Evolutionary conservation across 2,888 invertebrate genomes (phyloP).

Genomic region (Zele albiditarsus): DNA sequence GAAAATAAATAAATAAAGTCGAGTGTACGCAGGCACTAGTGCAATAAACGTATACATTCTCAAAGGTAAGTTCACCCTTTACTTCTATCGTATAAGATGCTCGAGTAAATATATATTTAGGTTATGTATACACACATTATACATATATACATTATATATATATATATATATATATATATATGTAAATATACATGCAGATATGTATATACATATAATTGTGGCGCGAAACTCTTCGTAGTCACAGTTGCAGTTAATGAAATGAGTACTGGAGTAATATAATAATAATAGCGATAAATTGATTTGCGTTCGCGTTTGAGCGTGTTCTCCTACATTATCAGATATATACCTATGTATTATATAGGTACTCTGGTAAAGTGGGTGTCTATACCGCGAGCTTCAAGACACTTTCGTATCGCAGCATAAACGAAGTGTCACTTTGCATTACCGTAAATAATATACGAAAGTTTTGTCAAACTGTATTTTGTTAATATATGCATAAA

Average conservation of each 20-base stretch:
- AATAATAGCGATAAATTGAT: slow-evolving; percentile 31
- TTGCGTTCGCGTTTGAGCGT: slow-evolving; percentile 9
- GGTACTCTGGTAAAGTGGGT: neutral
- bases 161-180: neutral
- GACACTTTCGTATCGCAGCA: neutral
- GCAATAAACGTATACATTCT: no score
- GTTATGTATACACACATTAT: neutral
- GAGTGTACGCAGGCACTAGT: neutral
- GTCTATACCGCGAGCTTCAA: neutral
- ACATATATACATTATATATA: neutral
- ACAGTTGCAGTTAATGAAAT: slow-evolving; percentile 21
- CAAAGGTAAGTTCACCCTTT: no score
- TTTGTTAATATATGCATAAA: no score
- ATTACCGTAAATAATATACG: neutral
- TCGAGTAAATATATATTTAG: neutral
- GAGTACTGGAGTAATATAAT: slow-evolving; percentile 25
- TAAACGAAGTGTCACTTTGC: neutral
- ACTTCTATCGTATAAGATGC: no score
- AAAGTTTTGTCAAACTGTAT: no score
- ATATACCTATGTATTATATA: neutral
- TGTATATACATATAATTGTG: neutral
- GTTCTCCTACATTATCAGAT: neutral
- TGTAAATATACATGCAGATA: neutral
- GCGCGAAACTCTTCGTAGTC: neutral
- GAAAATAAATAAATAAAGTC: neutral